Conservation (phyloP, 2,113 vertebrate genomes). For the Crotalus horridus region DNA sequence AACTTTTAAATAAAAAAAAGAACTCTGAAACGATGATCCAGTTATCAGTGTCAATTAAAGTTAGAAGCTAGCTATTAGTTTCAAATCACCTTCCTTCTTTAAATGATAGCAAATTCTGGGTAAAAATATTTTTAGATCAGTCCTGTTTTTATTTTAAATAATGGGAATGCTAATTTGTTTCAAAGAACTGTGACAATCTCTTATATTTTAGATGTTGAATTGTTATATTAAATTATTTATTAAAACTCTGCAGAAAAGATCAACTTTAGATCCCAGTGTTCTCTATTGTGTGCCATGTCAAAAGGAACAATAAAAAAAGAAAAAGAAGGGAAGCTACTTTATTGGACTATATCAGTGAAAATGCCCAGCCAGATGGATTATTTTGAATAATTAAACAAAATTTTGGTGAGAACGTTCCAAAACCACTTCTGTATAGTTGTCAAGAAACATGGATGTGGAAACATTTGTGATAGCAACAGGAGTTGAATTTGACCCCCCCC, state of each 20-base stretch:
- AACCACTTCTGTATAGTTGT: not conserved
- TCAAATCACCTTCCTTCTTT: not conserved
- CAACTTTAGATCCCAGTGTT: not conserved
- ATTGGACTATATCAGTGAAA: not conserved
- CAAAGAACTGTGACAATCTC: not conserved
- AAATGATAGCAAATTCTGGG: not conserved
- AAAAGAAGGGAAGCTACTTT: not conserved
- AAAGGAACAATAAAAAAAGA: not conserved
- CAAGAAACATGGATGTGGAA: not conserved
- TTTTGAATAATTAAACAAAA: not conserved
- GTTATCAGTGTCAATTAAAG: not conserved
- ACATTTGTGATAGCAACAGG: not conserved
- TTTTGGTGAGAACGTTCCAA: not conserved
- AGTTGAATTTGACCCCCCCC: not conserved
- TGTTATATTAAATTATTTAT: no score
- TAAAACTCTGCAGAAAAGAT: not conserved
- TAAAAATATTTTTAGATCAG: not conserved
- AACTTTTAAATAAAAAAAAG: no score
- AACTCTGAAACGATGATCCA: no score
- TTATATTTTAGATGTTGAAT: not conserved
- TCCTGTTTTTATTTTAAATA: not conserved
- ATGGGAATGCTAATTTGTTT: not conserved
- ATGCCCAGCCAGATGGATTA: not conserved
- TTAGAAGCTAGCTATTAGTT: not conserved
- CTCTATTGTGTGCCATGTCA: not conserved